Base-by-base conservation (phyloP, 2,888 invertebrate species). In the Eudemis profundana region DNA sequence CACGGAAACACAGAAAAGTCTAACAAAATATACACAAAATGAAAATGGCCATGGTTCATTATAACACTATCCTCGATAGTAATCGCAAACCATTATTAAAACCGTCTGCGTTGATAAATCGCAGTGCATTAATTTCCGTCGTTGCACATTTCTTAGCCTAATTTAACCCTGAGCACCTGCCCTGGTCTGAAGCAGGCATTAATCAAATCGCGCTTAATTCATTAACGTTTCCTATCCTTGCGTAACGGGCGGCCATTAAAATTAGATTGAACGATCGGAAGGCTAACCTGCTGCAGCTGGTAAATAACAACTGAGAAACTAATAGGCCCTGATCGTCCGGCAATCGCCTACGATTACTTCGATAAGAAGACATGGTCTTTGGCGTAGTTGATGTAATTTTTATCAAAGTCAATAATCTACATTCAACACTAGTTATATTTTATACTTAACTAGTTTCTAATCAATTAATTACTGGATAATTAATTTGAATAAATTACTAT, bases 201-300 rank as follows among this genome's bases (percentile, higher is more conserved):
- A 71, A 70, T 69, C 67, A 61, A 72, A 70, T 72, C 70, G 68
- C 73, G 68, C 72, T 77, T 73, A 78, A 78, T 78, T 75, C 74
- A 78, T 81, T 78, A 78, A 72, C 70, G 69, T 82, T 81, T 81
- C 80, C 79, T 78, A 50, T 23, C 19, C 61, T 27, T 23, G 14
- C 42, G 76, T 73, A 76, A 75, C 72, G 70, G 73, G 71, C 68
- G 68, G 70, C 71, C 71, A 76, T 79, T 76, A 74, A 77, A 81
- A 81, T 79, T 75, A 80, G 75, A 77, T 78, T 76, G 71, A 79
- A 74, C 69, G 71, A 78, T 78, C 70, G 71, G 64, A 72, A 75
- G 73, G 70, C 70, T 74, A 56, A 70, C 66, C 14, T 61, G 64
- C 36, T 49, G 56, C 42, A 59, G 60, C 66, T 47, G 54, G 44